Base-by-base conservation (phyloP, 2,113 vertebrate genomes). In the Mungos mungo region DNA sequence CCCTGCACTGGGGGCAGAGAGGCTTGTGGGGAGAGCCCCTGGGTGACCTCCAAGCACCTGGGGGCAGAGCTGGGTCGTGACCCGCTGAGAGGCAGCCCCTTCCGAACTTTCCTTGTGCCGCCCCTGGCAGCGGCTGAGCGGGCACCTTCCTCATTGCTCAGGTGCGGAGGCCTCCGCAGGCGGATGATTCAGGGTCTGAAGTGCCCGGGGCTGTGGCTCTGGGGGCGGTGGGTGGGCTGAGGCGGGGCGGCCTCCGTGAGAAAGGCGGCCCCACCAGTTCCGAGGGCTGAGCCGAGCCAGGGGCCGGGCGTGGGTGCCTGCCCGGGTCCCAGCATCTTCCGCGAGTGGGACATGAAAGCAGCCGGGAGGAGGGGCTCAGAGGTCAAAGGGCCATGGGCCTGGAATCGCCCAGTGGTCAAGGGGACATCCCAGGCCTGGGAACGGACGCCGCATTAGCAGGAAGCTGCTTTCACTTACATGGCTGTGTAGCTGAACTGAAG, bases 401-500 rank as follows among this genome's bases (percentile, higher is more conserved):
- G 27, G 25, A 41, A 15, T 15, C 0, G 1, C 3, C 29, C 5
- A 0, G 8, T 0, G 4, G 41, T 66, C 19, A 1, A 1, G 16
- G 57, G 35, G 2, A 8, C 4, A 7, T 6, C 41, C 97, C 47
- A 21, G 54, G 52, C 29, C 54, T 3, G 54, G 69, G 25, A 68
- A 19, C 2, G 0, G 6, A 83, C 76, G 2, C 38, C 47, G 27
- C 8, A 4, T 25, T 31, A 25, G 47, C 52, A 13, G 57, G 38
- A 66, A 45, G 19, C 18, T 13, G 13, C 29, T 7, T 8, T 29
- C 35, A 4, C 38, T n/a, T 31, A 15, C 33, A 35, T 3, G 0
- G 0, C 7, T 5, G 52, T 5, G 29, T 0, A 19, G 52, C 29
- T 13, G 8, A 77, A 18, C n/a, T 21, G 29, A 68, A 79, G 63